phyloP scores from a whole-genome alignment of 2,888 invertebrate genomes.

The Pristionchus japonicus region DNA sequence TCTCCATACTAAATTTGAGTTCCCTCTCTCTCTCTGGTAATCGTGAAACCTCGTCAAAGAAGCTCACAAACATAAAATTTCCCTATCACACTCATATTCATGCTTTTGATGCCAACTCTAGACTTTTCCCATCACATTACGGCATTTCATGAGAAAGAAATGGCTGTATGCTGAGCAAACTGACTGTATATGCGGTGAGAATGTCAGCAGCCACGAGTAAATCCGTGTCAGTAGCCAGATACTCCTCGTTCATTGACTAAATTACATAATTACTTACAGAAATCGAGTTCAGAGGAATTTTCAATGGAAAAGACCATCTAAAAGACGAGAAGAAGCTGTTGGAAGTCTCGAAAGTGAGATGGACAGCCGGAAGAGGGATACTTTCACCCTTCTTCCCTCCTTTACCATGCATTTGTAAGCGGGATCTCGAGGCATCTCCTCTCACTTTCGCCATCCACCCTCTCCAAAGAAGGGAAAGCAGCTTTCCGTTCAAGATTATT shows the following conservation, averaged over 20 bases:
- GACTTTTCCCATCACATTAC: not conserved
- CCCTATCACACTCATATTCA: too few relatives aligned
- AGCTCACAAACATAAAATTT: not conserved
- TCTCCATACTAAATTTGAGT: constrained; percentile 58
- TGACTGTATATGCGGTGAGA: constrained; percentile 50
- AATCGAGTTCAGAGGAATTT: not conserved
- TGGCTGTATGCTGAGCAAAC: not conserved
- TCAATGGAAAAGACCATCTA: not conserved
- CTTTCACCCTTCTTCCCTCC: not conserved
- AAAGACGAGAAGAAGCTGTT: not conserved
- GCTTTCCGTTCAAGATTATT: too few relatives aligned
- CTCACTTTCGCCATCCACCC: not conserved
- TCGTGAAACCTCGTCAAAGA: not conserved
- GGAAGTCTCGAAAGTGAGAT: not conserved
- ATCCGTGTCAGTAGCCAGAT: constrained; percentile 63
- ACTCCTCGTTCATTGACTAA: constrained; percentile 35
- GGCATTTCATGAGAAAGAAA: not conserved
- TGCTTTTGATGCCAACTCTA: not conserved
- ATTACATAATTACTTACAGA: not conserved
- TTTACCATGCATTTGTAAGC: constrained; percentile 31
- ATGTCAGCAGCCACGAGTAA: constrained; percentile 60
- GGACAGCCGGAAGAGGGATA: not conserved
- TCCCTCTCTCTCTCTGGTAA: too few relatives aligned
- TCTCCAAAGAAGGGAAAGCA: not conserved
- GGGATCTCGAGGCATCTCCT: constrained; percentile 8